A percentile compares a stretch with the other conserved stretches of the same genome.
Conservation (phyloP, 1,140 invertebrate genomes). For the Tribolium castaneum region DNA sequence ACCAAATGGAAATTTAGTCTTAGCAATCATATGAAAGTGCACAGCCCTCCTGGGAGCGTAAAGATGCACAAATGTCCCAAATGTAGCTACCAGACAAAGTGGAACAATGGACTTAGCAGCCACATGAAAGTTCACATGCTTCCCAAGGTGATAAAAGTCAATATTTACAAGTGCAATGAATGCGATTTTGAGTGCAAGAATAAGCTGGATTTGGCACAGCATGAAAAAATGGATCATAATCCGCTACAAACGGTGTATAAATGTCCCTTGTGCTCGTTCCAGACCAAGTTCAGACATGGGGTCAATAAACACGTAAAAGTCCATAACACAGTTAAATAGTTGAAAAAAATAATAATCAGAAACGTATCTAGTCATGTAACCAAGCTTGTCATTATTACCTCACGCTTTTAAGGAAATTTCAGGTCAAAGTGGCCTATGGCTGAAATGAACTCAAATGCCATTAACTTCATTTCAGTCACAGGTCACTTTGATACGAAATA, state of each 20-base stretch:
- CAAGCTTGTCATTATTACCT: not conserved
- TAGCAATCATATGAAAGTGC: constrained; percentile 6
- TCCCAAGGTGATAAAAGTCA: constrained; percentile 16
- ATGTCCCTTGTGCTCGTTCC: constrained; percentile 1
- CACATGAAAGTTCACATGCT: constrained; percentile 22
- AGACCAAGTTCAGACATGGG: constrained; percentile 22
- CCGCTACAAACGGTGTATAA: constrained; percentile 13
- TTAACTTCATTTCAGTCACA: no score
- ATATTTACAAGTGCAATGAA: constrained; percentile 3
- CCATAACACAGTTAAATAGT: constrained; percentile 1
- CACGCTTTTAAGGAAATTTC: no score
- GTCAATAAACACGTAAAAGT: constrained; percentile 12
- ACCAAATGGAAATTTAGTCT: constrained; percentile 23
- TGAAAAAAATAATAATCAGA: not conserved
- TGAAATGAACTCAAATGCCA: no score
- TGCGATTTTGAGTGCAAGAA: constrained; percentile 9
- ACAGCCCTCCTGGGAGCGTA: not conserved
- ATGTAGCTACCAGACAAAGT: constrained; percentile 12
- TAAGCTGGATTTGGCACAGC: constrained; percentile 5
- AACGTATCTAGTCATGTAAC: not conserved
- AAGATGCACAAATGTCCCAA: constrained; percentile 14
- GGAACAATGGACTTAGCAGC: constrained; percentile 3
- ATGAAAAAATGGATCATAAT: constrained; percentile 2
- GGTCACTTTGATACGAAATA: no score
- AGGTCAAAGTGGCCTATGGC: no score